Base-by-base conservation (phyloP, 2,113 vertebrate species). In the Enhydra lutris region DNA sequence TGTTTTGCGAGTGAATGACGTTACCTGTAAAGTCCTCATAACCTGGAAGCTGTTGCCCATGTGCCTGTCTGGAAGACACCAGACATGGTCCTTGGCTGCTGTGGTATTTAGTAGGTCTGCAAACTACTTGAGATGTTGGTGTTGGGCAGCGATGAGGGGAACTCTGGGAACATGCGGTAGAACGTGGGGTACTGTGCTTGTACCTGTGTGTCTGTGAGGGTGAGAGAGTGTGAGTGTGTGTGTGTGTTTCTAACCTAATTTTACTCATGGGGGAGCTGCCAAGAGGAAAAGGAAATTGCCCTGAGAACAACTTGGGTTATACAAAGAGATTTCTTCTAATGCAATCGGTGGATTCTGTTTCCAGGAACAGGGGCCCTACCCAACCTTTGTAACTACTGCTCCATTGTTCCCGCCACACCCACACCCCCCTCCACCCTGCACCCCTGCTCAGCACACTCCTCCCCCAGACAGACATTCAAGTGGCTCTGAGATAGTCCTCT, bases 261-360 rank as follows among this genome's bases (percentile, higher is more conserved):
- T 76, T 89, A 87, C 63, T 87, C 11, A 2, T 23, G 1, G 71
- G 78, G 67, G 79, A 92, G 52, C 79, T 76, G 80, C 90, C 91
- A 94, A 94, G 29, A 95, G 45, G 45, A 97, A 96, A 59, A 91
- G 95, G 89, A 89, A 93, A 91, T 95, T 96, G 81, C 80, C 50
- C n/a, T 5, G 42, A 89, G 81, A 73, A 94, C 76, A 73, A 21
- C 42, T 93, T 88, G 74, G 29, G 67, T 89, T 82, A n/a, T 55
- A 91, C 52, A 61, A 78, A 78, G 83, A 97, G 85, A 95, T 92
- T 85, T 97, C 82, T 96, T 84, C 50, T 34, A 84, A 18, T 79
- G 91, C 34, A 21, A 17, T 42, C 78, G 88, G 39, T 61, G 29
- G 78, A 45, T 73, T 89, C 47, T 82, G 12, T 97, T 91, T 97